Percentiles rank a stretch among this genome's conserved stretches.
These are phyloP conservation scores for Orgyia antiqua DNA, from an alignment of 2,888 invertebrate species.

Conservation along the genomic window DNA sequence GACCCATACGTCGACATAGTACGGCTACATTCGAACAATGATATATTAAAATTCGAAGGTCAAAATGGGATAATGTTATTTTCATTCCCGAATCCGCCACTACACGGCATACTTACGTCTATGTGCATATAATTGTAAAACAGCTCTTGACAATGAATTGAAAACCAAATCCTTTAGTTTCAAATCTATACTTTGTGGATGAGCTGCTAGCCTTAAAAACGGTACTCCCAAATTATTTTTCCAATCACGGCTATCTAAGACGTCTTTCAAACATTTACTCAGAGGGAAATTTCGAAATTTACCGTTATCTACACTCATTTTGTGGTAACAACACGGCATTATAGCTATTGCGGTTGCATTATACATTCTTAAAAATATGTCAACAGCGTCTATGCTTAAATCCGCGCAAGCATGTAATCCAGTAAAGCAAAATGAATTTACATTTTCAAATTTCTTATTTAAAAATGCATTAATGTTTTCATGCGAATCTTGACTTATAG, in stretches of 20 bases:
- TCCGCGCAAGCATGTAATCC: conserved; percentile 90
- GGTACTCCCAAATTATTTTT: conserved; percentile 75
- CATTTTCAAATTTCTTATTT: conserved; percentile 48
- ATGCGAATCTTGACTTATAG: conserved; percentile 72
- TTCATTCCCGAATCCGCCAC: too few species aligned
- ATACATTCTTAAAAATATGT: conserved; percentile 79
- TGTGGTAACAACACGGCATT: conserved; percentile 90
- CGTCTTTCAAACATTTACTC: conserved; percentile 67
- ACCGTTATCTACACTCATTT: conserved; percentile 54
- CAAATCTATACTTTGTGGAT: conserved; percentile 79
- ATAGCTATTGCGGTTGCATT: conserved; percentile 78
- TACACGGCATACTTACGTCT: conserved; percentile 64
- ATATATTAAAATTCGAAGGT: too few species aligned
- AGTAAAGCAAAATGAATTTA: conserved; percentile 48
- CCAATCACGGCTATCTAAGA: conserved; percentile 45
- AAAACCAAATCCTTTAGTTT: conserved; percentile 62
- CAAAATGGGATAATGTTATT: too few species aligned
- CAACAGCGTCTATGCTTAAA: conserved; percentile 82
- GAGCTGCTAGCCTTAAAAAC: conserved; percentile 85
- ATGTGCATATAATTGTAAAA: conserved; percentile 79
- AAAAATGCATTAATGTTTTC: conserved; percentile 57
- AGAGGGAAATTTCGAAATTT: conserved; percentile 83
- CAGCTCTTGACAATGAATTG: conserved; percentile 79
- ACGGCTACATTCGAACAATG: too few species aligned
- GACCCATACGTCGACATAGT: too few species aligned